phyloP scores from a whole-genome alignment of 1,140 invertebrate genomes.

The Sinonovacula constricta region DNA sequence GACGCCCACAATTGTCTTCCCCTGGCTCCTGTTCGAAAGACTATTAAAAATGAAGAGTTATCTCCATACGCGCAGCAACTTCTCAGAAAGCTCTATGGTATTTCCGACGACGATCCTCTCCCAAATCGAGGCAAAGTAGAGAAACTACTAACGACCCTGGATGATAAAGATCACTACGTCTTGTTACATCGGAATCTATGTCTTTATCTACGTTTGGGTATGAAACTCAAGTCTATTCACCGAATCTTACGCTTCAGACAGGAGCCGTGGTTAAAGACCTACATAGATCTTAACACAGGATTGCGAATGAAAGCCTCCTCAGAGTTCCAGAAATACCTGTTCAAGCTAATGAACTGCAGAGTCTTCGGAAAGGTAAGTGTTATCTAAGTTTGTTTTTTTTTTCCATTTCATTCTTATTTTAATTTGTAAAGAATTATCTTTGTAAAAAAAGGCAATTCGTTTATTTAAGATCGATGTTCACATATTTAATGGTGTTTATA shows the following conservation, averaged over 20 bases:
- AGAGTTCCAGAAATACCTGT: no score
- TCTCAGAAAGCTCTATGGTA: conserved; percentile 51
- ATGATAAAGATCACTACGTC: conserved; percentile 52
- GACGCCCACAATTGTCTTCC: conserved; percentile 80
- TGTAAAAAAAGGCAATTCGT: no score
- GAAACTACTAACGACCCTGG: conserved; percentile 41
- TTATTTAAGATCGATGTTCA: no score
- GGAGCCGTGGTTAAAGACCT: conserved; percentile 38
- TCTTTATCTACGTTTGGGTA: conserved; percentile 44
- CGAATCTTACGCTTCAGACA: conserved; percentile 47
- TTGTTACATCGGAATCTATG: conserved; percentile 57
- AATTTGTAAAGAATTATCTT: no score
- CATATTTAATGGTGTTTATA: no score
- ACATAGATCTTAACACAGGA: conserved; percentile 59
- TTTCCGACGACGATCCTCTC: background rate
- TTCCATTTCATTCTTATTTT: no score
- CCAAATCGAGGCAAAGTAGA: conserved; percentile 35
- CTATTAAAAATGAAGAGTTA: conserved; percentile 9
- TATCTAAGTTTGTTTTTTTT: no score
- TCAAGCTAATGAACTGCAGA: no score
- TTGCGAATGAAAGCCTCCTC: conserved; percentile 71
- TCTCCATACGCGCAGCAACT: conserved; percentile 23
- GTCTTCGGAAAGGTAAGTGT: no score
- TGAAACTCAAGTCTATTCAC: conserved; percentile 53
- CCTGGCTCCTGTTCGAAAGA: conserved; percentile 65